phyloP scores from a whole-genome alignment of 2,888 invertebrate genomes.

The Leuctra nigra region DNA sequence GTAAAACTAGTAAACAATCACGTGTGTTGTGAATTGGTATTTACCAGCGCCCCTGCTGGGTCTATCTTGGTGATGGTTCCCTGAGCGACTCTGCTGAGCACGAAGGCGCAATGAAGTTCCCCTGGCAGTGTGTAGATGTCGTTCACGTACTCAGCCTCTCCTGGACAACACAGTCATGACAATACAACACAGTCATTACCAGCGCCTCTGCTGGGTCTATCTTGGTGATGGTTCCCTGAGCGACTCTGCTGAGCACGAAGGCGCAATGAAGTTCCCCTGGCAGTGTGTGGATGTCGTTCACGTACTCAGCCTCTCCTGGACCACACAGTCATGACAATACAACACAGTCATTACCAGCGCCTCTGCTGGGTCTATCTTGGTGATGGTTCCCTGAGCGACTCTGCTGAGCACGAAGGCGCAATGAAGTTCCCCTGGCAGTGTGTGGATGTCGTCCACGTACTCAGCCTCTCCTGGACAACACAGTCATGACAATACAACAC shows the following conservation, averaged over 20 bases:
- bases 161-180: too few relatives aligned
- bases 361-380: conserved; percentile 52
- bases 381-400: conserved; percentile 49
- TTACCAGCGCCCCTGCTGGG: too few relatives aligned
- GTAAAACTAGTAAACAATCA: too few relatives aligned
- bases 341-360: conserved; percentile 67
- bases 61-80: too few relatives aligned
- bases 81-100: too few relatives aligned
- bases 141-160: too few relatives aligned
- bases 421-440: conserved; percentile 57
- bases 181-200: too few relatives aligned
- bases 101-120: too few relatives aligned
- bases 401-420: conserved; percentile 56
- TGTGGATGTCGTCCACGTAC: conserved; percentile 67
- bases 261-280: conserved; percentile 63
- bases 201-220: conserved; percentile 60
- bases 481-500: too few relatives aligned
- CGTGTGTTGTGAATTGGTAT: too few relatives aligned
- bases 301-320: conserved; percentile 72
- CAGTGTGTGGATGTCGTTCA: conserved; percentile 62
- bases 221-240: conserved; percentile 49
- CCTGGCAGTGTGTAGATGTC: too few relatives aligned
- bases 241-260: conserved; percentile 49
- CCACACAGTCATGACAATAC: too few relatives aligned
- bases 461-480: conserved; percentile 77